A percentile compares a stretch with the other conserved stretches of the same genome.
Evolutionary conservation across 2,888 invertebrate species (phyloP).

Genomic region (Drosophila multiciliata): DNA sequence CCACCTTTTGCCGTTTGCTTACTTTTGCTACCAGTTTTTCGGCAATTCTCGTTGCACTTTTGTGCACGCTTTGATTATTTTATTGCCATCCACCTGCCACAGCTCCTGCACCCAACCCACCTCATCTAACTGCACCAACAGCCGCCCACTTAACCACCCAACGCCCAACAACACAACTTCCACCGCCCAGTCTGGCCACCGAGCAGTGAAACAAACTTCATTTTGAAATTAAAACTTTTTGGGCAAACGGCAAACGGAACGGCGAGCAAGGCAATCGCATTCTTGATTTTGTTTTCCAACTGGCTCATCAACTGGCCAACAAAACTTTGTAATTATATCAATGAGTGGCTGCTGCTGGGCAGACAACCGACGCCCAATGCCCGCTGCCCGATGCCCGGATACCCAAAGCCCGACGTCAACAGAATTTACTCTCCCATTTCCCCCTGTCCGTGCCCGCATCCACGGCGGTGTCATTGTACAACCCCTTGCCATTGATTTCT

Average conservation of each 20-base stretch:
- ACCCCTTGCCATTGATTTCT: not conserved
- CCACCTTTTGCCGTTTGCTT: conserved; percentile 50
- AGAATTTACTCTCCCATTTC: not conserved
- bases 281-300: conserved; percentile 76
- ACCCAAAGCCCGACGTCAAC: not conserved
- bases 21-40: conserved; percentile 71
- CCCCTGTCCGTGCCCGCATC: too few relatives aligned
- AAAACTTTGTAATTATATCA: conserved; percentile 78
- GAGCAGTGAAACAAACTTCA: conserved; percentile 66
- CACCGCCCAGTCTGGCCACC: conserved; percentile 8
- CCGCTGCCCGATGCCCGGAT: not conserved
- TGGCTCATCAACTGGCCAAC: conserved; percentile 75
- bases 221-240: conserved; percentile 75
- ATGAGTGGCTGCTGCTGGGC: conserved; percentile 52
- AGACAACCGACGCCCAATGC: conserved; percentile 4
- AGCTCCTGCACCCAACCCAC: not conserved
- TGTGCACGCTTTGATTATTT: conserved; percentile 77
- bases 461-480: not conserved
- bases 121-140: not conserved
- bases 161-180: not conserved
- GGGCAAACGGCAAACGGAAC: conserved; percentile 33
- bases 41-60: conserved; percentile 75
- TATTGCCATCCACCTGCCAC: conserved; percentile 57
- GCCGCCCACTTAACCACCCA: not conserved
- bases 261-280: conserved; percentile 64